These are phyloP conservation scores for Cynaeus angustus DNA, from an alignment of 2,888 invertebrate genomes.

Conservation along the genomic window DNA sequence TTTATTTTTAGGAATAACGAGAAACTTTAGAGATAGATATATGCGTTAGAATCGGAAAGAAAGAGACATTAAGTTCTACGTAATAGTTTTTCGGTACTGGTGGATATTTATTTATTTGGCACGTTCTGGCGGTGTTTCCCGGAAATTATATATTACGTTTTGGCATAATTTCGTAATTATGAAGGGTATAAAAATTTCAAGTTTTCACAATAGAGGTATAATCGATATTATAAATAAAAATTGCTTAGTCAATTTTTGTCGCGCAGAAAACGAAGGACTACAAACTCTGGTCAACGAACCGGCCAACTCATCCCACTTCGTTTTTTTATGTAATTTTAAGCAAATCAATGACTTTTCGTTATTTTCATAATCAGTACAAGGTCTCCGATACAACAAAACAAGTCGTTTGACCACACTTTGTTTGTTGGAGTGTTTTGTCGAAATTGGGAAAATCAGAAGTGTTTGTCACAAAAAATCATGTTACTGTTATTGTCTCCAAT, in stretches of 20 bases:
- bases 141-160: conserved; percentile 46
- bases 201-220: conserved; percentile 10
- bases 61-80: conserved; percentile 33
- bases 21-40: conserved; percentile 22
- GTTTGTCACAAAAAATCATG: no score
- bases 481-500: no score
- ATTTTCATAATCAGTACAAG: conserved; percentile 42
- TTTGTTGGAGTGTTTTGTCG: no score
- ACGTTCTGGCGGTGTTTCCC: conserved; percentile 43
- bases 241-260: conserved; percentile 27
- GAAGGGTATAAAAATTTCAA: background rate
- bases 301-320: conserved; percentile 40
- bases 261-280: conserved; percentile 39
- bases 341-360: conserved; percentile 35
- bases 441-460: background rate
- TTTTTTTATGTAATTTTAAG: conserved; percentile 32
- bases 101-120: conserved; percentile 47
- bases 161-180: conserved; percentile 35
- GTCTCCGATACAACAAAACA: conserved; percentile 24
- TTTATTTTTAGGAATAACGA: conserved; percentile 44
- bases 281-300: conserved; percentile 40
- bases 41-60: background rate
- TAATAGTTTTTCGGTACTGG: conserved; percentile 36
- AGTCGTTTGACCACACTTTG: conserved; percentile 9
- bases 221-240: conserved; percentile 24